Evolutionary conservation across 2,888 invertebrate species (phyloP).

Genomic region (Hanleya hanleyi): DNA sequence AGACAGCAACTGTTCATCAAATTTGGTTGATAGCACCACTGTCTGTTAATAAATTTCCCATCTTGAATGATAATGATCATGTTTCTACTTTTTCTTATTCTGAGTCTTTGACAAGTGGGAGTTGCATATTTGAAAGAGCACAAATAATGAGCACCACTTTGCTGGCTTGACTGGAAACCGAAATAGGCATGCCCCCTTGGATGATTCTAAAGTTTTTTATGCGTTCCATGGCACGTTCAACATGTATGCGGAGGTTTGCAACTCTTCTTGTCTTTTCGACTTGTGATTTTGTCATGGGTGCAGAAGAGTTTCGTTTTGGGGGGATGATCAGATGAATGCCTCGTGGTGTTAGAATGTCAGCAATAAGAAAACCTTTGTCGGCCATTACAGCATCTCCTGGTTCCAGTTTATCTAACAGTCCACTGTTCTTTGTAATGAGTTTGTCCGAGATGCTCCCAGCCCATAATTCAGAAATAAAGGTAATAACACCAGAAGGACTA

Average conservation of each 20-base stretch:
- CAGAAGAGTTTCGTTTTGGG: constrained; percentile 4
- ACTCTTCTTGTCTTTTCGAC: constrained; percentile 1
- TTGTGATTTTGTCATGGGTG: not conserved
- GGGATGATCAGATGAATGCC: constrained; percentile 20
- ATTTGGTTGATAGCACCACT: too few species aligned
- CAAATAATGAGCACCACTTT: not conserved
- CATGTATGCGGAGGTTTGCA: not conserved
- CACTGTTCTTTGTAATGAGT: constrained; percentile 17
- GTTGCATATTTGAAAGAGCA: too few species aligned
- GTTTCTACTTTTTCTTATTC: too few species aligned
- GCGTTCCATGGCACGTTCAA: not conserved
- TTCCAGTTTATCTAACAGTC: constrained; percentile 28
- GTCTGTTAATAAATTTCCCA: too few species aligned
- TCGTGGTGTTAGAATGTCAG: constrained; percentile 17
- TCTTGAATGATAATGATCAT: too few species aligned
- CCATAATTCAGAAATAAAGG: constrained; percentile 31
- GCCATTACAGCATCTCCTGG: constrained; percentile 34
- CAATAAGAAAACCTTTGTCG: constrained; percentile 33
- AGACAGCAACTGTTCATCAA: too few species aligned
- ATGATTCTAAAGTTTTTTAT: constrained; percentile 5
- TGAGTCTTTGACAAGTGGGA: too few species aligned
- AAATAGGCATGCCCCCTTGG: not conserved
- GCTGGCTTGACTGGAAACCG: not conserved
- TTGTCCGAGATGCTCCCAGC: constrained; percentile 30
- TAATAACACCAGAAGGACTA: constrained; percentile 24